Conservation (phyloP, 2,888 invertebrate species). For the Orchesella flavescens region DNA sequence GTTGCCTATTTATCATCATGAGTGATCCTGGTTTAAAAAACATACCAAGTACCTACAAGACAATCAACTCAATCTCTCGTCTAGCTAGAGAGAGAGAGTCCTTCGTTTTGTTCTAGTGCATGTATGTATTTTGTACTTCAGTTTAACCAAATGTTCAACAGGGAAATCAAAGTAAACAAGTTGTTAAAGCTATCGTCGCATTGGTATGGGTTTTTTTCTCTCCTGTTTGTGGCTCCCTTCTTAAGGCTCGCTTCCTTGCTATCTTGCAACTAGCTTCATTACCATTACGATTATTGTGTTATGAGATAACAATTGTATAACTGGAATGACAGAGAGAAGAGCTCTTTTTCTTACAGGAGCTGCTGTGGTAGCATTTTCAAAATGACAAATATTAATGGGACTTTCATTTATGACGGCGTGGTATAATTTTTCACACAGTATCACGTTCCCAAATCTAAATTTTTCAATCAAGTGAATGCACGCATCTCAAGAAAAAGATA, state of each 20-base stretch:
- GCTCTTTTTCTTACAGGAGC: neutral
- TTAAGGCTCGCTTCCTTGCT: too few species aligned
- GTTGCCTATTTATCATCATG: constrained; percentile 44
- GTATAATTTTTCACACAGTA: constrained; percentile 71
- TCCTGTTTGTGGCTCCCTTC: too few species aligned
- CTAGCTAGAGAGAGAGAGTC: too few species aligned
- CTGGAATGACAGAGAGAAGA: constrained; percentile 30
- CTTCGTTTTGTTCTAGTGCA: too few species aligned
- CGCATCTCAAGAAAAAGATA: constrained; percentile 37
- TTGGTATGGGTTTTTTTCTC: neutral
- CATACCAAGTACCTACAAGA: constrained; percentile 16
- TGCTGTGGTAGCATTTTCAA: constrained; percentile 50
- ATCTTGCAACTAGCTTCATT: neutral
- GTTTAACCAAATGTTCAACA: too few species aligned
- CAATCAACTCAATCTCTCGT: too few species aligned
- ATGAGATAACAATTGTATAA: constrained; percentile 35
- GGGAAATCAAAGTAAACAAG: constrained; percentile 15
- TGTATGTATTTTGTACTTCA: too few species aligned
- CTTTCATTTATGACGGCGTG: constrained; percentile 69
- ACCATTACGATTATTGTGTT: constrained; percentile 38
- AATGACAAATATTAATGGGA: constrained; percentile 72
- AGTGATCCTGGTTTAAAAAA: constrained; percentile 27
- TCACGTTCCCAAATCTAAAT: constrained; percentile 70
- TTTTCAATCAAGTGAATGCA: constrained; percentile 69
- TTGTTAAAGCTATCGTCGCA: neutral